A percentile compares a stretch with the other conserved stretches of the same genome.
phyloP scores from a whole-genome alignment of 2,113 vertebrate genomes.

The Ailurus styani region DNA sequence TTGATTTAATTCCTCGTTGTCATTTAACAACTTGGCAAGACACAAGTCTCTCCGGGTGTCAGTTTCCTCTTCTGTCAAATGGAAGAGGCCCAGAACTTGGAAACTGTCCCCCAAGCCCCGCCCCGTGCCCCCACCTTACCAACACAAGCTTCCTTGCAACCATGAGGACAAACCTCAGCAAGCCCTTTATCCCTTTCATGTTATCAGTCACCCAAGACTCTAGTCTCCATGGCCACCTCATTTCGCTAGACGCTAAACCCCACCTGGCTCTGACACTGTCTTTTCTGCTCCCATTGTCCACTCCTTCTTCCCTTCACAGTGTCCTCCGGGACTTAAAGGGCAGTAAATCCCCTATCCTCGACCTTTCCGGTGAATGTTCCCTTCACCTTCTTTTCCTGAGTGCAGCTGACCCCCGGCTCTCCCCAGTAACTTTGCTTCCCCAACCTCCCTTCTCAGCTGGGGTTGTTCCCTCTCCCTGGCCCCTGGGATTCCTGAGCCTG shows the following conservation, averaged over 20 bases:
- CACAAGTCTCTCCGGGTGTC: not conserved
- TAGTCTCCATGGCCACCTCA: not conserved
- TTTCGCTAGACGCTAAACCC: not conserved
- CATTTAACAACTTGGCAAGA: not conserved
- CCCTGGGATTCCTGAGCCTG: not conserved
- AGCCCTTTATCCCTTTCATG: not conserved
- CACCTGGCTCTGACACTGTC: not conserved
- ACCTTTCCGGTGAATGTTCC: not conserved
- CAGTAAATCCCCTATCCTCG: not conserved
- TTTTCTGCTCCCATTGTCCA: not conserved
- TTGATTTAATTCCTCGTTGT: not conserved
- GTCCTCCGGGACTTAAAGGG: not conserved
- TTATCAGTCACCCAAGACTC: not conserved
- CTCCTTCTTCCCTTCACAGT: not conserved
- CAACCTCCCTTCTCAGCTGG: not conserved
- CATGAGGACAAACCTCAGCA: not conserved
- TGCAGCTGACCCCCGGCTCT: not conserved
- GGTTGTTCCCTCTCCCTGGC: not conserved
- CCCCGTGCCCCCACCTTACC: not conserved
- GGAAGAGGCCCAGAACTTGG: not conserved
- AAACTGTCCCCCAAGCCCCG: not conserved
- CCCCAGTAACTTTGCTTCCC: not conserved
- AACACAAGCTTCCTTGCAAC: not conserved
- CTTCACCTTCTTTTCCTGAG: not conserved
- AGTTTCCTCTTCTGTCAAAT: not conserved